Percentiles rank a stretch among this genome's conserved stretches.
Conservation (phyloP, 2,797 vertebrate genomes). For the Aphelocoma californica region DNA sequence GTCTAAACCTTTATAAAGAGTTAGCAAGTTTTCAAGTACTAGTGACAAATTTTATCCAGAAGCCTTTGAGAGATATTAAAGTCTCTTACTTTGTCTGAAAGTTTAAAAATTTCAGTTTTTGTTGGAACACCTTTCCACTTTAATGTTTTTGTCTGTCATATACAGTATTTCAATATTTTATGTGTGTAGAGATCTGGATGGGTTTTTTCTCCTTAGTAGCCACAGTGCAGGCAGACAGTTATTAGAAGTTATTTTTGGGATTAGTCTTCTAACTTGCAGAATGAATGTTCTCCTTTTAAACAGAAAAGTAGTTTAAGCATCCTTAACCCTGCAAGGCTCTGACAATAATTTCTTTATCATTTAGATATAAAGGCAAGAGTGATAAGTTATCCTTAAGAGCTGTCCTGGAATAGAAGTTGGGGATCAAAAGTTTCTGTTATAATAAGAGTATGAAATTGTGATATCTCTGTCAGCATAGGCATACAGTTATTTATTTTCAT, state of each 20-base stretch:
- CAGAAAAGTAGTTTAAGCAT: neutral
- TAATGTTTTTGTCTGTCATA: neutral
- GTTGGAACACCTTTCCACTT: neutral
- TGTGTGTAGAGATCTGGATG: neutral
- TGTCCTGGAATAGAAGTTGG: neutral
- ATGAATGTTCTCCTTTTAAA: neutral
- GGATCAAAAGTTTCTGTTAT: neutral
- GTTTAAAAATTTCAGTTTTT: neutral
- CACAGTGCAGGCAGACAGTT: neutral
- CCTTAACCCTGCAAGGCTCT: neutral
- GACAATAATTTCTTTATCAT: neutral
- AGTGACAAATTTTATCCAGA: neutral
- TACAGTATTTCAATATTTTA: neutral
- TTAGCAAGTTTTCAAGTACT: conserved; percentile 19
- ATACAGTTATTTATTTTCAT: neutral
- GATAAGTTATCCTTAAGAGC: neutral
- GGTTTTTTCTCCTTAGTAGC: neutral
- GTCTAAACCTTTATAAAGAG: neutral
- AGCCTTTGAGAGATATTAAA: neutral
- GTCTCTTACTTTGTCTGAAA: conserved; percentile 5
- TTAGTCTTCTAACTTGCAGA: neutral
- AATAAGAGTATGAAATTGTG: neutral
- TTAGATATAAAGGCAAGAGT: neutral
- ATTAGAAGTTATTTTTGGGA: neutral
- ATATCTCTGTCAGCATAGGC: neutral